Evolutionary conservation across 1,140 invertebrate species (phyloP).

Genomic region (Drosophila repleta): DNA sequence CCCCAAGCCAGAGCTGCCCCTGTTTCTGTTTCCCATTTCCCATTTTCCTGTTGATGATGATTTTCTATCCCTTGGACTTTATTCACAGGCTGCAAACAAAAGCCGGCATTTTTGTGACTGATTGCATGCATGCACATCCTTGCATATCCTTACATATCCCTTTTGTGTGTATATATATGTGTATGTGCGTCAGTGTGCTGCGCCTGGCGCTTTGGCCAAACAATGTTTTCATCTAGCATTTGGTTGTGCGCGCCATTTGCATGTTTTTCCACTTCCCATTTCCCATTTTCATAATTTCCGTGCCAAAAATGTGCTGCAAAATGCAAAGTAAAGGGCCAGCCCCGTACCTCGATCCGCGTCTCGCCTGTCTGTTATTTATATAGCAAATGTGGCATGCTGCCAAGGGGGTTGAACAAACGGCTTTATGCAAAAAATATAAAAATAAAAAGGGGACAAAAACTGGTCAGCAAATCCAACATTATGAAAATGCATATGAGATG

Average conservation of each 20-base stretch:
- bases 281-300: slow-evolving; percentile 46
- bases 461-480: slow-evolving; percentile 25
- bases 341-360: background rate
- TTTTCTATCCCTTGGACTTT: slow-evolving; percentile 69
- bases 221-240: slow-evolving; percentile 54
- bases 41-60: slow-evolving; percentile 39
- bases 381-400: slow-evolving; percentile 55
- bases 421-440: slow-evolving; percentile 36
- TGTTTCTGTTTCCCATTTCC: slow-evolving; percentile 43
- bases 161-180: slow-evolving; percentile 37
- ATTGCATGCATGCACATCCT: slow-evolving; percentile 59
- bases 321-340: slow-evolving; percentile 58
- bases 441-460: slow-evolving; percentile 20
- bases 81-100: slow-evolving; percentile 76
- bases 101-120: slow-evolving; percentile 78
- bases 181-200: slow-evolving; percentile 23
- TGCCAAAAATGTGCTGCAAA: slow-evolving; percentile 53
- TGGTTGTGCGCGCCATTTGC: slow-evolving; percentile 70
- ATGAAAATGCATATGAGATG: slow-evolving; percentile 29
- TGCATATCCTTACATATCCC: slow-evolving; percentile 71
- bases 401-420: slow-evolving; percentile 31
- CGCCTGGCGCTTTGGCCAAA: slow-evolving; percentile 64
- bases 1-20: slow-evolving; percentile 68
- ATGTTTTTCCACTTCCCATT: slow-evolving; percentile 61
- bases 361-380: slow-evolving; percentile 48